A percentile compares a stretch with the other conserved stretches of the same genome.
phyloP scores from a whole-genome alignment of 2,888 invertebrate species.

The Eupsilia transversa region DNA sequence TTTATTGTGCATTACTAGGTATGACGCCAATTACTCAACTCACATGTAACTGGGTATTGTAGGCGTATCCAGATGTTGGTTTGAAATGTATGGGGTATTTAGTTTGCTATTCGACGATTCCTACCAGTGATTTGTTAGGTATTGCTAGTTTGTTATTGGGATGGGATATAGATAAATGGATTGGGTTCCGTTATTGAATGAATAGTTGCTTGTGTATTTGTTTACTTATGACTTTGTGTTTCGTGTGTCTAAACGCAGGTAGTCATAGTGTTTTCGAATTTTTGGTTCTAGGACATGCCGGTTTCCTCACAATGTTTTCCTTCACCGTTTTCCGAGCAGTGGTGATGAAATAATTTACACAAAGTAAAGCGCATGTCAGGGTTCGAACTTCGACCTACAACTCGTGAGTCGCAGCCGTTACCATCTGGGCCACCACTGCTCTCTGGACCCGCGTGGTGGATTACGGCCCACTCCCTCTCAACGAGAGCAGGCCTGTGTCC shows the following conservation, averaged over 20 bases:
- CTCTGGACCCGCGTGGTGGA: no score
- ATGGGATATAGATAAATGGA: conserved; percentile 6
- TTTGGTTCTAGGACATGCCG: no score
- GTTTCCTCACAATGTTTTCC: no score
- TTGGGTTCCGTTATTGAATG: conserved; percentile 18
- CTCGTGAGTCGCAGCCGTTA: no score
- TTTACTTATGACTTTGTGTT: neutral
- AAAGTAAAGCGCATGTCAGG: no score
- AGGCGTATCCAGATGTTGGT: conserved; percentile 49
- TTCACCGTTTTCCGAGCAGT: no score
- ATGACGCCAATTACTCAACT: conserved; percentile 89
- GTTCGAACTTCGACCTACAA: no score
- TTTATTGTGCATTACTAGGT: conserved; percentile 88
- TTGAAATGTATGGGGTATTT: conserved; percentile 38
- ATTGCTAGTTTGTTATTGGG: conserved; percentile 37
- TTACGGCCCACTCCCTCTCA: no score
- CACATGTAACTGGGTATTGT: conserved; percentile 74
- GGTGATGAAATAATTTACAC: no score
- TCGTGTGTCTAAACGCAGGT: neutral
- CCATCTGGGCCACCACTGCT: no score
- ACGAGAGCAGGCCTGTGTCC: no score
- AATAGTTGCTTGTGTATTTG: neutral
- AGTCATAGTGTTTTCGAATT: no score
- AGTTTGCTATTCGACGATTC: conserved; percentile 25
- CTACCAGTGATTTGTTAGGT: conserved; percentile 41